Evolutionary conservation across 2,797 vertebrate species (phyloP).

Genomic region (Hoplostethus mediterraneus): DNA sequence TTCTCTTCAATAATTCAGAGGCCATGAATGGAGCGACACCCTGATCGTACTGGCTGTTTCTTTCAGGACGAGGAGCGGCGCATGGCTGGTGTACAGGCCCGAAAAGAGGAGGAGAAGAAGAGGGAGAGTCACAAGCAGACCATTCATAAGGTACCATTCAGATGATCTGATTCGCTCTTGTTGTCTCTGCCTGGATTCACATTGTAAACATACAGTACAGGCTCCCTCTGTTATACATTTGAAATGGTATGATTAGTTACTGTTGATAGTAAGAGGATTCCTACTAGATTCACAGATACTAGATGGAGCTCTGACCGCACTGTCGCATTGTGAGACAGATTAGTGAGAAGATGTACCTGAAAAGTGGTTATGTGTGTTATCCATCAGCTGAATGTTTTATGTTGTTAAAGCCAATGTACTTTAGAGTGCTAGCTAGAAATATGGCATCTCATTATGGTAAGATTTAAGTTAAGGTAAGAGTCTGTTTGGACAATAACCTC

Average conservation of each 20-base stretch:
- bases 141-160: constrained; percentile 91
- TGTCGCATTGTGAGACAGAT: constrained; percentile 7
- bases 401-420: neutral
- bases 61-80: constrained; percentile 98
- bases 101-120: constrained; percentile 98
- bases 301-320: constrained; percentile 1
- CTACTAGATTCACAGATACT: neutral
- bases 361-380: neutral
- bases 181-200: constrained; percentile 34
- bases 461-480: neutral
- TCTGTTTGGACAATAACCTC: neutral
- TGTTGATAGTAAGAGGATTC: neutral
- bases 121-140: constrained; percentile 94
- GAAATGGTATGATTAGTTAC: neutral
- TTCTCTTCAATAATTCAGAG: constrained; percentile 67
- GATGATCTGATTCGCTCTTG: constrained; percentile 15
- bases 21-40: constrained; percentile 68
- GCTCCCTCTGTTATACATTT: neutral
- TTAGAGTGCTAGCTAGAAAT: neutral
- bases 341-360: constrained; percentile 2
- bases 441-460: neutral
- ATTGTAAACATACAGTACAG: constrained; percentile 9
- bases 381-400: neutral
- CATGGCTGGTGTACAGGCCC: constrained; percentile 91
- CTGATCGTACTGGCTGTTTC: constrained; percentile 69